Conservation (phyloP, 2,797 vertebrate species). For the Graptemys geographica region DNA sequence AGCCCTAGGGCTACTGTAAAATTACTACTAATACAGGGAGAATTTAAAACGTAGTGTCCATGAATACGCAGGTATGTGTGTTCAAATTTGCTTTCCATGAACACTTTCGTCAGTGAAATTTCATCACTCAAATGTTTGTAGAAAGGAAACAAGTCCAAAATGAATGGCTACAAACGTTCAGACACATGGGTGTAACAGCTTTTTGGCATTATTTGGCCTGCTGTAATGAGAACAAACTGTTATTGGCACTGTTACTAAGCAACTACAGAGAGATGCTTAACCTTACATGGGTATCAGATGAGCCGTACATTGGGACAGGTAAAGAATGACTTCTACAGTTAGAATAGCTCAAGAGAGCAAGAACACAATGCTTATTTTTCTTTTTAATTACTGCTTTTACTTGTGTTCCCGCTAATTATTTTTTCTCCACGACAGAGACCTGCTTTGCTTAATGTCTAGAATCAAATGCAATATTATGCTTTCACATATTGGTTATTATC, state of each 20-base stretch:
- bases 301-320: slow-evolving; percentile 25
- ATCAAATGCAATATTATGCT: background rate
- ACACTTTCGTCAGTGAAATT: background rate
- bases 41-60: slow-evolving; percentile 10
- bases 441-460: slow-evolving; percentile 9
- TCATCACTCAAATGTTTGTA: background rate
- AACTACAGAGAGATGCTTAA: slow-evolving; percentile 55
- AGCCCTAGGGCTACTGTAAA: too few relatives aligned
- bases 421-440: slow-evolving; percentile 4
- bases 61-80: background rate
- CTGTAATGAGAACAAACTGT: slow-evolving; percentile 53
- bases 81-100: background rate
- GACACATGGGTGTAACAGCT: background rate
- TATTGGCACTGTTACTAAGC: slow-evolving; percentile 26
- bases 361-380: background rate
- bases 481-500: slow-evolving; percentile 22
- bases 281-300: background rate
- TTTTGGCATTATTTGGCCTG: slow-evolving; percentile 33
- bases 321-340: background rate
- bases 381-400: slow-evolving; percentile 48
- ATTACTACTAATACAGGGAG: background rate
- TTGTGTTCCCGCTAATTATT: slow-evolving; percentile 22
- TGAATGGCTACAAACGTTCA: slow-evolving; percentile 23
- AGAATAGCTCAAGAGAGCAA: slow-evolving; percentile 10
- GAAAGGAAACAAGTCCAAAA: background rate